Conservation (phyloP, 2,888 invertebrate species). For the Drosophila nr. perissopoda region DNA sequence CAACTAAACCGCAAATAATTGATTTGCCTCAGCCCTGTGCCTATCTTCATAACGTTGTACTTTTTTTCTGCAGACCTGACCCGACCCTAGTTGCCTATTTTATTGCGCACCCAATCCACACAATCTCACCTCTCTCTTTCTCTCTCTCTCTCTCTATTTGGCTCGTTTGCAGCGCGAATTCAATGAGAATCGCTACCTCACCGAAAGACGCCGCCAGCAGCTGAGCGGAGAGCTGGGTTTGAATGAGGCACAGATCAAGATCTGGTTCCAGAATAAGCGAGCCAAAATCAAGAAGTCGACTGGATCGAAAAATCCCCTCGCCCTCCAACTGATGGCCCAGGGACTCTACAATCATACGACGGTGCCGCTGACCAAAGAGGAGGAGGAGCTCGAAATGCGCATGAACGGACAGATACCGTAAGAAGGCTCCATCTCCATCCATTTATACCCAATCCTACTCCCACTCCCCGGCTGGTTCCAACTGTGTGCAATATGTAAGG, state of each 20-base stretch:
- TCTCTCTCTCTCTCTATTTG: conserved; percentile 14
- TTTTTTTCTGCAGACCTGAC: conserved; percentile 10
- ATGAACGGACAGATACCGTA: conserved; percentile 85
- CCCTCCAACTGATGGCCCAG: conserved; percentile 96
- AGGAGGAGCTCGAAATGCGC: conserved; percentile 88
- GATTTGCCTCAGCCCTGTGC: conserved; percentile 69
- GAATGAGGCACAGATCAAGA: conserved; percentile 98
- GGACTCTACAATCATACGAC: conserved; percentile 96
- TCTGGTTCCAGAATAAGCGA: conserved; percentile 98
- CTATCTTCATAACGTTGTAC: conserved; percentile 21
- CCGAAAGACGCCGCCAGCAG: conserved; percentile 95
- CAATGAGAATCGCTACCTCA: conserved; percentile 95
- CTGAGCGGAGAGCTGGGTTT: conserved; percentile 95
- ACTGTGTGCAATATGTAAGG: conserved; percentile 68
- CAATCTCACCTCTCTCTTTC: conserved; percentile 1
- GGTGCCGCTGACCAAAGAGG: conserved; percentile 90
- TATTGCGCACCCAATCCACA: conserved; percentile 28
- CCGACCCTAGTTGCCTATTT: conserved; percentile 34
- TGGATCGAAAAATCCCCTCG: conserved; percentile 93
- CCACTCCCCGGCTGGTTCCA: conserved; percentile 42
- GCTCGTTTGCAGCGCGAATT: conserved; percentile 90
- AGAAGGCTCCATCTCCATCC: conserved; percentile 16
- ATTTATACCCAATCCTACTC: not conserved
- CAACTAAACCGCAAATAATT: conserved; percentile 83
- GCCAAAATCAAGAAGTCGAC: conserved; percentile 98